These are phyloP conservation scores for Drosophila willistoni DNA, from an alignment of 1,140 invertebrate species.

Conservation along the genomic window DNA sequence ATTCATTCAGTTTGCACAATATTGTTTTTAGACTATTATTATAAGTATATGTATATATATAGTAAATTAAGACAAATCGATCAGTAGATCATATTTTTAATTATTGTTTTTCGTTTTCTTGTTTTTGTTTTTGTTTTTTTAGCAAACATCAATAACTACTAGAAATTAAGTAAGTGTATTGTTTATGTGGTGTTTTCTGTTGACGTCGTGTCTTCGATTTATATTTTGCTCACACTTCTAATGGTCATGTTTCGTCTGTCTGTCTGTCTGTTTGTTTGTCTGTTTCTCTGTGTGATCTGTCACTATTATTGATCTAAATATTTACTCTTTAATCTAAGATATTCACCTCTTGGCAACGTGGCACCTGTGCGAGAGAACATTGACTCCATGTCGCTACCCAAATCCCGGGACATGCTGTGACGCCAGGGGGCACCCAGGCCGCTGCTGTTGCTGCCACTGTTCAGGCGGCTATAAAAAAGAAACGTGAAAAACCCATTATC, in stretches of 20 bases:
- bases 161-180: constrained; percentile 56
- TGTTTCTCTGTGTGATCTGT: constrained; percentile 12
- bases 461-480: constrained; percentile 66
- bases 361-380: constrained; percentile 85
- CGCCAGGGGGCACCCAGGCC: constrained; percentile 84
- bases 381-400: constrained; percentile 85
- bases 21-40: constrained; percentile 58
- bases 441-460: constrained; percentile 66
- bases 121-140: constrained; percentile 42
- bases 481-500: not conserved
- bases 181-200: constrained; percentile 25
- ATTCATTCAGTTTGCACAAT: constrained; percentile 15
- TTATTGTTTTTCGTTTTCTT: constrained; percentile 31
- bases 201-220: constrained; percentile 21
- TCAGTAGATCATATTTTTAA: constrained; percentile 30
- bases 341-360: constrained; percentile 87
- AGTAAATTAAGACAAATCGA: constrained; percentile 35
- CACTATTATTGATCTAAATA: constrained; percentile 78
- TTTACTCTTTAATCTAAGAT: constrained; percentile 83
- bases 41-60: not conserved
- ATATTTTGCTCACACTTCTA: not conserved
- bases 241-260: not conserved
- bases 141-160: constrained; percentile 76
- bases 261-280: constrained; percentile 6
- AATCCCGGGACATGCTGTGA: constrained; percentile 85